phyloP scores from a whole-genome alignment of 1,140 invertebrate species.

The Druon quercuslanigerum region DNA sequence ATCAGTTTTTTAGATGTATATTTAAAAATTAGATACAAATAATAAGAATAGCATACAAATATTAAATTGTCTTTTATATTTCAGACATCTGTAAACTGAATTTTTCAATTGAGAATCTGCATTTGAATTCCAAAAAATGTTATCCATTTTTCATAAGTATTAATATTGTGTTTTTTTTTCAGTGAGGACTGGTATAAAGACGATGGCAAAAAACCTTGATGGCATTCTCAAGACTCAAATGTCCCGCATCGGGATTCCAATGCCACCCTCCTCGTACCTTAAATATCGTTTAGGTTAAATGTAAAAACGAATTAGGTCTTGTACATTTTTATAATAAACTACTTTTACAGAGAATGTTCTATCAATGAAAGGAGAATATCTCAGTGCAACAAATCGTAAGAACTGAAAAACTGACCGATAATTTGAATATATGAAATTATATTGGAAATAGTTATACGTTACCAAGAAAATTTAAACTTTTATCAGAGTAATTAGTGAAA shows the following conservation, averaged over 20 bases:
- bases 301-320: constrained; percentile 6
- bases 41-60: background rate
- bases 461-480: no score
- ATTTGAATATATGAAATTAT: no score
- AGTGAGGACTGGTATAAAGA: constrained; percentile 93
- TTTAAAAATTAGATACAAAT: constrained; percentile 28
- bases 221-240: constrained; percentile 55
- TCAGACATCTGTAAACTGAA: no score
- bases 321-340: constrained; percentile 30
- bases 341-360: background rate
- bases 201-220: constrained; percentile 70
- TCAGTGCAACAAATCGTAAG: no score
- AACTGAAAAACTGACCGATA: no score
- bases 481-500: no score
- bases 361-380: no score
- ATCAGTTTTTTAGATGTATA: background rate
- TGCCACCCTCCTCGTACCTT: constrained; percentile 3
- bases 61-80: no score
- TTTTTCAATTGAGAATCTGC: no score
- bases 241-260: constrained; percentile 73
- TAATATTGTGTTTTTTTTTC: no score
- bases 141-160: background rate
- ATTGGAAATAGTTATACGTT: no score
- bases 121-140: no score
- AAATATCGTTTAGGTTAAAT: background rate